phyloP scores from a whole-genome alignment of 2,113 vertebrate species.

The Paramormyrops kingsleyae region DNA sequence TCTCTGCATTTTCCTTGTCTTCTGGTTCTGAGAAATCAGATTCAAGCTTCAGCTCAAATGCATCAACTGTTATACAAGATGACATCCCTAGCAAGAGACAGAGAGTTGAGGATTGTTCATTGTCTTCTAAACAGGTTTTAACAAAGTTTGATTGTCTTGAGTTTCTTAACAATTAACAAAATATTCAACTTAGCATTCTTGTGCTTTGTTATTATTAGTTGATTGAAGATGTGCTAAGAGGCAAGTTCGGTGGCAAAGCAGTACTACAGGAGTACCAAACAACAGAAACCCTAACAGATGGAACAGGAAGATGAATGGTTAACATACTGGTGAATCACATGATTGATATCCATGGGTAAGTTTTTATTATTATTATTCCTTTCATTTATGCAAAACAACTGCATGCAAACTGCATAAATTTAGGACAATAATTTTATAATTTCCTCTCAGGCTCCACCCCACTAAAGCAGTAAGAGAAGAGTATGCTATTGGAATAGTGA shows the following conservation, averaged over 20 bases:
- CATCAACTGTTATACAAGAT: not conserved
- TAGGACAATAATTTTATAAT: not conserved
- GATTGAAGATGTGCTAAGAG: not conserved
- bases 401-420: slow-evolving; percentile 4
- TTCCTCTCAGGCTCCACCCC: not conserved
- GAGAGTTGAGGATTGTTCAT: not conserved
- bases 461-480: not conserved
- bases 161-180: not conserved
- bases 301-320: not conserved
- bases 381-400: slow-evolving; percentile 19
- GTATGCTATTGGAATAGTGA: slow-evolving; percentile 28
- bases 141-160: not conserved
- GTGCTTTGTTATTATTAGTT: not conserved
- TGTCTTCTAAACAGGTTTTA: not conserved
- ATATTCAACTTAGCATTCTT: not conserved
- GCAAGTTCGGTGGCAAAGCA: not conserved
- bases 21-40: no score
- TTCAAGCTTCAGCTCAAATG: no score
- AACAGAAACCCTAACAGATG: not conserved
- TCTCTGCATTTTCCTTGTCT: not conserved
- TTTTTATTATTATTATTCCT: not conserved
- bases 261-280: not conserved
- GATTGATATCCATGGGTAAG: slow-evolving; percentile 27
- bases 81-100: not conserved
- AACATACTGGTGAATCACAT: slow-evolving; percentile 27